Conservation (phyloP, 35 echinoderm and acorn worm species). For the Strongylocentrotus purpuratus region DNA sequence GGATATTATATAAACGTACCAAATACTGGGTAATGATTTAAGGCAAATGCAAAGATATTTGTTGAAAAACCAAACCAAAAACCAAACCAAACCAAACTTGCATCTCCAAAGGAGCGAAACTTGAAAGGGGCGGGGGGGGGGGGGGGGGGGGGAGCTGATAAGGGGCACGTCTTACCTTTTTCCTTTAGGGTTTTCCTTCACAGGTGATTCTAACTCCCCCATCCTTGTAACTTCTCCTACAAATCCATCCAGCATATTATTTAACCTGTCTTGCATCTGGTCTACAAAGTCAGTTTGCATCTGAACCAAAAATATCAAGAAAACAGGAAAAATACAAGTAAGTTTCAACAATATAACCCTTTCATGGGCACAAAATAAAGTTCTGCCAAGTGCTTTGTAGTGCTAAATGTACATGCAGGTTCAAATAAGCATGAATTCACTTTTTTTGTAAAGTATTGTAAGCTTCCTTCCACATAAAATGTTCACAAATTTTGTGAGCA, state of each 20-base stretch:
- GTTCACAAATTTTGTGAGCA: background rate
- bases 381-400: background rate
- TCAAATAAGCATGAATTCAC: background rate
- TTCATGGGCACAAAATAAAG: background rate
- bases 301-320: constrained; percentile 2
- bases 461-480: background rate
- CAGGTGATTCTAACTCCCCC: constrained; percentile 34
- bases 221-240: constrained; percentile 50
- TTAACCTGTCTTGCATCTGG: constrained; percentile 34
- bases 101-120: too few relatives aligned
- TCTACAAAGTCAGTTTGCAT: constrained; percentile 57
- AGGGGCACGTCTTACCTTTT: background rate
- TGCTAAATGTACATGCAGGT: background rate
- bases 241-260: constrained; percentile 47
- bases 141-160: background rate
- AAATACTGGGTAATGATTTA: too few relatives aligned
- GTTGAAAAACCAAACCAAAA: too few relatives aligned
- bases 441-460: too few relatives aligned
- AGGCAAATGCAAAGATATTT: too few relatives aligned
- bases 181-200: background rate
- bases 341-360: background rate
- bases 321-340: background rate
- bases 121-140: background rate
- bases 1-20: too few relatives aligned
- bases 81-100: too few relatives aligned